A percentile compares a stretch with the other conserved stretches of the same genome.
phyloP scores from a whole-genome alignment of 2,888 invertebrate species.

The Synanthedon myopaeformis region DNA sequence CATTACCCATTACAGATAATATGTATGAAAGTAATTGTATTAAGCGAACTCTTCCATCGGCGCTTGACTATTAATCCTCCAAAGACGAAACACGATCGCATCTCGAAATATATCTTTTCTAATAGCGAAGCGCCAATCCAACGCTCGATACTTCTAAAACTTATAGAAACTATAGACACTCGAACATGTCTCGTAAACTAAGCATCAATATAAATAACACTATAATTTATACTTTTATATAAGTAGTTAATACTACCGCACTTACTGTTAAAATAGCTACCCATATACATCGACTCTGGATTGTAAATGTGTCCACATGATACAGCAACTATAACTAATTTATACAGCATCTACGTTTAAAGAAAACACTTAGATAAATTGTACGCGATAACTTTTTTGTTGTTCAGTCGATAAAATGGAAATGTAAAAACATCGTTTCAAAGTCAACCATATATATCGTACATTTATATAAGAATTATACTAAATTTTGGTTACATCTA shows the following conservation, averaged over 20 bases:
- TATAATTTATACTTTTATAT: slow-evolving; percentile 58
- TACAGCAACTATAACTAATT: slow-evolving; percentile 43
- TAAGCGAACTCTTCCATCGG: slow-evolving; percentile 41
- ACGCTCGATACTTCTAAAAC: slow-evolving; percentile 47
- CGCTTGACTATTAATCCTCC: slow-evolving; percentile 41
- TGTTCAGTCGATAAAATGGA: slow-evolving; percentile 57
- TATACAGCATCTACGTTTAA: slow-evolving; percentile 47
- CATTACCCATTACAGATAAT: slow-evolving; percentile 58
- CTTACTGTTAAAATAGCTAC: slow-evolving; percentile 48
- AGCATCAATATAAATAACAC: slow-evolving; percentile 66
- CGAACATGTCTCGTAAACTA: slow-evolving; percentile 58
- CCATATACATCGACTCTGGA: slow-evolving; percentile 49
- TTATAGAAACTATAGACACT: slow-evolving; percentile 59
- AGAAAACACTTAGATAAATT: slow-evolving; percentile 44
- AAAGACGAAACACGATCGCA: neutral
- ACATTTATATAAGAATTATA: slow-evolving; percentile 46
- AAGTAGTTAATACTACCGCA: slow-evolving; percentile 55
- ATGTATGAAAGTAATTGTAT: slow-evolving; percentile 47
- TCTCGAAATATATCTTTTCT: neutral
- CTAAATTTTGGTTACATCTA: slow-evolving; percentile 59
- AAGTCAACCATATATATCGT: slow-evolving; percentile 33
- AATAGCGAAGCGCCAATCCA: slow-evolving; percentile 57
- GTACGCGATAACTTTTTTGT: slow-evolving; percentile 43
- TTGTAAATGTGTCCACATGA: slow-evolving; percentile 42
- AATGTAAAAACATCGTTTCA: slow-evolving; percentile 49